phyloP scores from a whole-genome alignment of 2,797 vertebrate species.

The Anabas testudineus region DNA sequence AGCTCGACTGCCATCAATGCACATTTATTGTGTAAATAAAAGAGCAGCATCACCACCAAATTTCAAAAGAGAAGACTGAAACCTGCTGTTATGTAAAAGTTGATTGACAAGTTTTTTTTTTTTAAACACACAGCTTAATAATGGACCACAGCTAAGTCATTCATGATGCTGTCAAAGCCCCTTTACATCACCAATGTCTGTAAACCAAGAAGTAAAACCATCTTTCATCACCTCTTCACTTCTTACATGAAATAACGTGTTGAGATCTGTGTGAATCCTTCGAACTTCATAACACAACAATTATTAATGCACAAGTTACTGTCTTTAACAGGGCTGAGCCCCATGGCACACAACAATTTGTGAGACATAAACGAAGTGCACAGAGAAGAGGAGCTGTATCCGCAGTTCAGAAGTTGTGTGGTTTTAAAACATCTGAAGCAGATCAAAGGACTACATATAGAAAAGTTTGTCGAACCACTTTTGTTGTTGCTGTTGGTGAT shows the following conservation, averaged over 20 bases:
- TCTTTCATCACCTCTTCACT: background rate
- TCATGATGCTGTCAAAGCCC: background rate
- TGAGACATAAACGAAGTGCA: too few species aligned
- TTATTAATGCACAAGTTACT: too few species aligned
- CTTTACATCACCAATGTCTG: background rate
- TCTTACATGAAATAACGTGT: background rate
- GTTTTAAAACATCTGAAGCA: too few species aligned
- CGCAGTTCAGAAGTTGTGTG: too few species aligned
- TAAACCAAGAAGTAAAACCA: background rate
- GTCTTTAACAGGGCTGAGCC: too few species aligned
- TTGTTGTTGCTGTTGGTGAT: too few species aligned
- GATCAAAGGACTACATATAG: too few species aligned
- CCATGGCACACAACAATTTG: too few species aligned
- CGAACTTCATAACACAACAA: too few species aligned
- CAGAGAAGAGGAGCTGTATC: too few species aligned
- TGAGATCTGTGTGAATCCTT: too few species aligned
- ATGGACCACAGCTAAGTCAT: background rate
- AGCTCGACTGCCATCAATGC: background rate
- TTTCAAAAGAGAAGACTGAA: background rate
- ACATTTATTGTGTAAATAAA: background rate
- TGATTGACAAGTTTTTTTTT: constrained; percentile 6
- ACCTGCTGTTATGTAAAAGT: constrained; percentile 4
- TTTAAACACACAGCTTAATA: background rate
- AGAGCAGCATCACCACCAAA: background rate
- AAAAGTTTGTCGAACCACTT: too few species aligned